Base-by-base conservation (phyloP, 2,888 invertebrate genomes). In the Drosophila neonasuta region DNA sequence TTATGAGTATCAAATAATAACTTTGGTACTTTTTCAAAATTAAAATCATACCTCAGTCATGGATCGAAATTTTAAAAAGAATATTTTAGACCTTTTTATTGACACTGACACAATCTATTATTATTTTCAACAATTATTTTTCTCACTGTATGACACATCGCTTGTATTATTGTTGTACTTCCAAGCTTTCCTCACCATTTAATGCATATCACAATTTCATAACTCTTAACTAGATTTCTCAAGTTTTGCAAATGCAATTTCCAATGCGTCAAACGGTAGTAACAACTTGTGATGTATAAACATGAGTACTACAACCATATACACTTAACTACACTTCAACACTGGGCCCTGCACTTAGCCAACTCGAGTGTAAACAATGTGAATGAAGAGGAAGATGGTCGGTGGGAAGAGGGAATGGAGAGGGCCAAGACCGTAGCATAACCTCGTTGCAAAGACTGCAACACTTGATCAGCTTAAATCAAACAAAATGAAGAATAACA, bases 391-490 rank as follows among this genome's bases (percentile, higher is more conserved):
- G 9, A 13, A 68, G 44, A 36, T 24, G 24, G 24, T 24, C 45
- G 46, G 30, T 13, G n/a, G n/a, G 42, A 7, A 32, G 42, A 39
- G 39, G 11, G 9, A 10, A 32, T 13, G 2, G 32, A 10, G 32
- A 39, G 39, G 39, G 39, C 39, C 39, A n/a, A 36, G 36, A 30
- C 32, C 30, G 17, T 30, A 20, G 15, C 17, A 34, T 55, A 68
- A 71, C 17, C 48, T n/a, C 36, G 49, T 30, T 42, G 41, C 50
- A 63, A 63, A 64, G 75, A 73, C 69, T 80, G 79, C 72, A 71
- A 61, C 74, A 81, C 74, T 83, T 78, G 86, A 83, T 83, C 86
- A 86, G 86, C 86, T 86, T 76, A 83, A 81, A 76, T 76, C 86
- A 83, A 86, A 83, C 84, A 83, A 76, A 86, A 79, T 77, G 79